phyloP scores from a whole-genome alignment of 2,888 invertebrate species.

The Philopedon plagiatum region DNA sequence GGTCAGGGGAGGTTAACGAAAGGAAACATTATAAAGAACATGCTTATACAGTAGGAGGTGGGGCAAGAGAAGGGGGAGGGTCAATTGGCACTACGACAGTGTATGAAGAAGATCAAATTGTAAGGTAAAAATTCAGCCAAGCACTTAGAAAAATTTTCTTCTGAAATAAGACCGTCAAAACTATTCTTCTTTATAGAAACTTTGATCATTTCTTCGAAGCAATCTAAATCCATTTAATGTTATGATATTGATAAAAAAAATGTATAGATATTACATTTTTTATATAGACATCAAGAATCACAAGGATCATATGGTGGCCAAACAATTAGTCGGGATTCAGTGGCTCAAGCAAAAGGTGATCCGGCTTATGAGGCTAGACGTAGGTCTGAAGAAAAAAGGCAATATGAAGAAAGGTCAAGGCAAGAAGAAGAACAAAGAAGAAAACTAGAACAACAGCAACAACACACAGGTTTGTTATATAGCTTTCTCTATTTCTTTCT shows the following conservation, averaged over 20 bases:
- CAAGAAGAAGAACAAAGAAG: slow-evolving; percentile 29
- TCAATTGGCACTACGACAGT: not conserved
- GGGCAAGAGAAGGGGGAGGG: slow-evolving; percentile 48
- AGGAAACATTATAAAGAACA: slow-evolving; percentile 41
- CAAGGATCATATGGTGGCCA: not conserved
- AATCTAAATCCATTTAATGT: no score
- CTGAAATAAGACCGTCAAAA: no score
- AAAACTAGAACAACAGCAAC: slow-evolving; percentile 45
- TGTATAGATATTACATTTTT: not conserved
- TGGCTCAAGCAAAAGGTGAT: not conserved
- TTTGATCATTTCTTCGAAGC: no score
- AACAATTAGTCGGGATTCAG: not conserved
- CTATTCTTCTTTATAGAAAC: no score
- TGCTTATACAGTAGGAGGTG: slow-evolving; percentile 50
- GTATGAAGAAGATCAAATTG: slow-evolving; percentile 24
- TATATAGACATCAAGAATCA: not conserved
- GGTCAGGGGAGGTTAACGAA: slow-evolving; percentile 25
- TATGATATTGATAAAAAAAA: no score
- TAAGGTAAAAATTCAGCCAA: slow-evolving; percentile 16
- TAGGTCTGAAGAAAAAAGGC: slow-evolving; percentile 35
- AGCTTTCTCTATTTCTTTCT: no score
- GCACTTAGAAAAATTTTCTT: no score
- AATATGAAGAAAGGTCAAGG: slow-evolving; percentile 36
- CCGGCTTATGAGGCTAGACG: slow-evolving; percentile 22
- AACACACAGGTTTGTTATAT: slow-evolving; percentile 14